Percentiles rank a stretch among this genome's conserved stretches.
Conservation (phyloP, 2,797 vertebrate species). For the Dipus sagitta region DNA sequence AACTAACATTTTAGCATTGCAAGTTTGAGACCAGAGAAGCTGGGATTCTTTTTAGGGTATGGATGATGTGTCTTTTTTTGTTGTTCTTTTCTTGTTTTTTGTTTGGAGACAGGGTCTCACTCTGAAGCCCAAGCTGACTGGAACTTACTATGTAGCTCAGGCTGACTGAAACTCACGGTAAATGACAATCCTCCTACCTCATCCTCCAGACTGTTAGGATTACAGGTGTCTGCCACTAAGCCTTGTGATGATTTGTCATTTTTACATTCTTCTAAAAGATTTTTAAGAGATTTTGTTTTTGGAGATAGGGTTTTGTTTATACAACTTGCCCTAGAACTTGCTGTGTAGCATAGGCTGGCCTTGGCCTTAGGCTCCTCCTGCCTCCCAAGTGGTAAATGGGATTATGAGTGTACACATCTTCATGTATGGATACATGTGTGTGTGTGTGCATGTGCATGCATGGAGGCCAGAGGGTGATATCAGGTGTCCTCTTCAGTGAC, state of each 20-base stretch:
- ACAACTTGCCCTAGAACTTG: too few relatives aligned
- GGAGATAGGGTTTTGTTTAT: too few relatives aligned
- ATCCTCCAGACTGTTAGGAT: neutral
- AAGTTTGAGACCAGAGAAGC: slow-evolving; percentile 1
- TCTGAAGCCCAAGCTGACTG: neutral
- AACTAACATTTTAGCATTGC: slow-evolving; percentile 45
- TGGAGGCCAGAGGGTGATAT: too few relatives aligned
- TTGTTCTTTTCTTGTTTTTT: neutral
- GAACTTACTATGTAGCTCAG: neutral
- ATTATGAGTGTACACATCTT: too few relatives aligned
- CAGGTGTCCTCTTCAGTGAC: too few relatives aligned
- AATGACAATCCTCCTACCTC: neutral
- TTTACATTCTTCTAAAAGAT: slow-evolving; percentile 54
- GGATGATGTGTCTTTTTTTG: neutral
- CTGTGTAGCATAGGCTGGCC: too few relatives aligned
- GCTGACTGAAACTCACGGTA: neutral
- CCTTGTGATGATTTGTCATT: neutral
- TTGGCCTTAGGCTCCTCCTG: too few relatives aligned
- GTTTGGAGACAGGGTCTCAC: neutral
- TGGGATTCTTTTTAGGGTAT: slow-evolving; percentile 24
- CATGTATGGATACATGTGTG: neutral
- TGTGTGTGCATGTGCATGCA: neutral
- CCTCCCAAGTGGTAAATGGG: too few relatives aligned
- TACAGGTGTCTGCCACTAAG: neutral
- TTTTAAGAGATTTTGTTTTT: neutral